Conservation (phyloP, 2,888 invertebrate genomes). For the Tenthredo amoena region DNA sequence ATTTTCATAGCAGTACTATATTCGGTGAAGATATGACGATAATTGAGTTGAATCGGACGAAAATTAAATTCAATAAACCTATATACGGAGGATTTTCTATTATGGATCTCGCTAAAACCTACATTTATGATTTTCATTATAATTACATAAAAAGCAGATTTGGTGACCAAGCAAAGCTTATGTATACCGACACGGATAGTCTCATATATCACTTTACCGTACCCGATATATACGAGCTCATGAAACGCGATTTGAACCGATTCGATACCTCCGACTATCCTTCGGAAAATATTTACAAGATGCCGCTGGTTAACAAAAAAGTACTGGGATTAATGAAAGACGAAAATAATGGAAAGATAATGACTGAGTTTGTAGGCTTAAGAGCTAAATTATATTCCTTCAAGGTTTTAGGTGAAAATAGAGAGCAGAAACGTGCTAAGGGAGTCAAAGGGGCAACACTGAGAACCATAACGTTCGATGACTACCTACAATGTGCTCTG, state of each 20-base stretch:
- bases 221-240: conserved; percentile 39
- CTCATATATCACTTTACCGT: conserved; percentile 44
- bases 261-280: too few relatives aligned
- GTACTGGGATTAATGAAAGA: background rate
- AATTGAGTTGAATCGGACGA: conserved; percentile 67
- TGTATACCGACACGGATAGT: conserved; percentile 56
- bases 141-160: conserved; percentile 54
- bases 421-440: background rate
- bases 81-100: conserved; percentile 57
- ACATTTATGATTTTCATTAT: conserved; percentile 60
- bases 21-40: conserved; percentile 71
- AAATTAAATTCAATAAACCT: conserved; percentile 59
- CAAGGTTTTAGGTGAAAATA: background rate
- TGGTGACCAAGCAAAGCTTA: conserved; percentile 50
- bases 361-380: too few relatives aligned
- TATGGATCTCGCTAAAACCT: conserved; percentile 57
- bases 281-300: too few relatives aligned
- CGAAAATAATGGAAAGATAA: background rate
- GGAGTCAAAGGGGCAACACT: too few relatives aligned
- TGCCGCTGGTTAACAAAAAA: background rate
- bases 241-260: too few relatives aligned
- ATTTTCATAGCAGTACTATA: conserved; percentile 67
- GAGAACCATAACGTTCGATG: too few relatives aligned
- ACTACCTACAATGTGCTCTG: too few relatives aligned
- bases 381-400: background rate